These are phyloP conservation scores for Drosophila ohnishii DNA, from an alignment of 1,140 invertebrate species.

Conservation along the genomic window DNA sequence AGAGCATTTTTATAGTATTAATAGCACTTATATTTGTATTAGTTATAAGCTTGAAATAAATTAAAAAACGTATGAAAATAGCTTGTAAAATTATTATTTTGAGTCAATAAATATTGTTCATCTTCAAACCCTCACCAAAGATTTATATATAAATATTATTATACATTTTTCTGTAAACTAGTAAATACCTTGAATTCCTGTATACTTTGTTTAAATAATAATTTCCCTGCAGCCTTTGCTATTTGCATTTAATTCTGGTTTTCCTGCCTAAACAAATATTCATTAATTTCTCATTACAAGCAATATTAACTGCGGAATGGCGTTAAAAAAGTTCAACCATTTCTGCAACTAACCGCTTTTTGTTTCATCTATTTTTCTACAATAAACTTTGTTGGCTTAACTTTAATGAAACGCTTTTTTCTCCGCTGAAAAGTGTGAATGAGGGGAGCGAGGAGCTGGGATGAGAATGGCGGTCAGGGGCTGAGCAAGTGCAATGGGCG, in stretches of 20 bases:
- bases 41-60: no score
- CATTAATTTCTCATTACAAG: constrained; percentile 54
- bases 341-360: background rate
- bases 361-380: constrained; percentile 11
- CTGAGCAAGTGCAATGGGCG: constrained; percentile 61
- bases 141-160: no score
- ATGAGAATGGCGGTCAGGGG: background rate
- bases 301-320: constrained; percentile 45
- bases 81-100: background rate
- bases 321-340: constrained; percentile 31
- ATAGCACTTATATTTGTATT: no score
- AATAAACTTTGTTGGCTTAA: constrained; percentile 54
- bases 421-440: background rate
- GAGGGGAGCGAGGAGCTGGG: background rate
- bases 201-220: background rate
- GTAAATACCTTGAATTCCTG: background rate
- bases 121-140: background rate
- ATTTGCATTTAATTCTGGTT: constrained; percentile 2
- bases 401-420: constrained; percentile 56
- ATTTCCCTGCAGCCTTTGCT: background rate
- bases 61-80: no score
- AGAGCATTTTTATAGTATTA: no score
- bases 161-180: background rate
- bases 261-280: constrained; percentile 40
- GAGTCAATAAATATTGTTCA: background rate